Conservation (phyloP, 2,113 vertebrate genomes). For the Dromas ardeola region DNA sequence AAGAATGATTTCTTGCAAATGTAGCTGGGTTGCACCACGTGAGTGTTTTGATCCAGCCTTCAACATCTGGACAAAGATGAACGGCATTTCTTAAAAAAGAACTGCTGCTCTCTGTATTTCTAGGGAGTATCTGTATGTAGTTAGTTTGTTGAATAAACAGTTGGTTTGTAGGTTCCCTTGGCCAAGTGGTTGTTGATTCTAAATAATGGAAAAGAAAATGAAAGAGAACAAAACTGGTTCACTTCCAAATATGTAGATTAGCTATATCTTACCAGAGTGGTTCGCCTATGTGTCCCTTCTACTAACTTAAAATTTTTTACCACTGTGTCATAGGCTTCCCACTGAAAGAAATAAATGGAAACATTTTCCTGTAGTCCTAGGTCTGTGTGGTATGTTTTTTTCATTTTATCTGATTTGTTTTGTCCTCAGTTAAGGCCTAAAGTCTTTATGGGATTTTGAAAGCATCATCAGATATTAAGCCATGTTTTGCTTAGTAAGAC, state of each 20-base stretch:
- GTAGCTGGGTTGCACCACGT: background rate
- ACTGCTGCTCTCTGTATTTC: background rate
- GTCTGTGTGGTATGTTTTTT: background rate
- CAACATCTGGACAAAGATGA: background rate
- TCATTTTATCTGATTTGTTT: background rate
- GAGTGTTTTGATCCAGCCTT: background rate
- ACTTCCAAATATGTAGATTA: background rate
- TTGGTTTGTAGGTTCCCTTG: background rate
- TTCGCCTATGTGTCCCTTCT: background rate
- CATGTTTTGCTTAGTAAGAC: background rate
- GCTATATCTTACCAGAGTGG: background rate
- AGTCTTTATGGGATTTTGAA: background rate
- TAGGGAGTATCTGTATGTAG: background rate
- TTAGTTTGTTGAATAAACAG: background rate
- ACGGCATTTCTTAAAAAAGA: background rate
- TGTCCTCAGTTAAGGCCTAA: background rate
- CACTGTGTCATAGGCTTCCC: background rate
- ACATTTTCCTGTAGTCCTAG: background rate
- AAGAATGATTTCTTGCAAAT: background rate
- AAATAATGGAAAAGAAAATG: background rate
- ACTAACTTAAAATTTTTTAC: background rate
- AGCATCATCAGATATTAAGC: background rate
- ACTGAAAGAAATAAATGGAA: background rate
- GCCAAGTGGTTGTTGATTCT: background rate
- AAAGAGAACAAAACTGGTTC: background rate